Evolutionary conservation across 2,888 invertebrate species (phyloP).

Genomic region (Metellina segmentata): DNA sequence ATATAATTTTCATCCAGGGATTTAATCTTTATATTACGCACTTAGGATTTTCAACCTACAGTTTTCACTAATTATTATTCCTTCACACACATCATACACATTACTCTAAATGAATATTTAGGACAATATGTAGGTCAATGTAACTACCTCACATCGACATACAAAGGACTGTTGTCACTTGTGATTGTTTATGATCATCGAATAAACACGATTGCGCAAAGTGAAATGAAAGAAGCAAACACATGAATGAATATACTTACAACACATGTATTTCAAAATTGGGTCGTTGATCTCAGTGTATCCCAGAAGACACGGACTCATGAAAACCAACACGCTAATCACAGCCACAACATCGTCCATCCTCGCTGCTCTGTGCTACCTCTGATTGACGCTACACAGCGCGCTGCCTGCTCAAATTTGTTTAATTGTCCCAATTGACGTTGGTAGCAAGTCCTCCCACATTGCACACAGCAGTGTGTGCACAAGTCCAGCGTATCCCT

Average conservation of each 20-base stretch:
- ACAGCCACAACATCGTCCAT: background rate
- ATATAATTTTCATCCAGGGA: too few species aligned
- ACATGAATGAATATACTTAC: slow-evolving; percentile 36
- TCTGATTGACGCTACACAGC: background rate
- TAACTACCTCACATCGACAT: too few species aligned
- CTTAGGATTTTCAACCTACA: too few species aligned
- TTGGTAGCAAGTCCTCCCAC: background rate
- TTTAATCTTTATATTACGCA: too few species aligned
- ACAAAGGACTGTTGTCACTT: too few species aligned
- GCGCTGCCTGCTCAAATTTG: background rate
- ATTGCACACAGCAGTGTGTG: background rate
- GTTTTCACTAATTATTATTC: too few species aligned
- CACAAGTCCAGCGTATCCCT: slow-evolving; percentile 1
- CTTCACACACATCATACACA: too few species aligned
- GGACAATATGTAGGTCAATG: too few species aligned
- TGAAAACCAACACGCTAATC: slow-evolving; percentile 14
- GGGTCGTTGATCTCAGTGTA: slow-evolving; percentile 39
- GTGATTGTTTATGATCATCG: too few species aligned
- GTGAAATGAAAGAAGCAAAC: background rate
- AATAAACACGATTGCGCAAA: too few species aligned
- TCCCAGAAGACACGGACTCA: slow-evolving; percentile 24
- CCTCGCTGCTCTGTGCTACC: background rate
- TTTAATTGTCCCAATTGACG: background rate
- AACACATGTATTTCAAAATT: slow-evolving; percentile 56
- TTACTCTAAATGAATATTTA: too few species aligned